phyloP scores from a whole-genome alignment of 2,888 invertebrate species.

The Petrolisthes cinctipes region DNA sequence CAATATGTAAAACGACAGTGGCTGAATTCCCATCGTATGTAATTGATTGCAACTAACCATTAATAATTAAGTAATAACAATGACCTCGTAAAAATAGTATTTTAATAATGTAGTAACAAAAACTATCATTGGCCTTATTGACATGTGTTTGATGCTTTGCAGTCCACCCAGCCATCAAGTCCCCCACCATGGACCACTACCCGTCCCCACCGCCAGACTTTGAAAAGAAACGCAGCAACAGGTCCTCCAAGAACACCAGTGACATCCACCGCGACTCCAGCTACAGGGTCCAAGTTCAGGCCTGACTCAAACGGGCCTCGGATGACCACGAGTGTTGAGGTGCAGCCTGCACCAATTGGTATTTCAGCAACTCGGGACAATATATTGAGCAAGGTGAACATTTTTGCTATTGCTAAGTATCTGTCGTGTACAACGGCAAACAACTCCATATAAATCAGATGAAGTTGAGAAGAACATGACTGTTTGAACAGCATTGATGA shows the following conservation, averaged over 20 bases:
- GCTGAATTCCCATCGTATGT: not conserved
- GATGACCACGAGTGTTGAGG: conserved; percentile 53
- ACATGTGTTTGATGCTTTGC: conserved; percentile 13
- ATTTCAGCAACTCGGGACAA: too few species aligned
- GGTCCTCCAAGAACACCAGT: conserved; percentile 34
- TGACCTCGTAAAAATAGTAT: not conserved
- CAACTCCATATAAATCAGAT: too few species aligned
- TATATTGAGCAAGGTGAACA: too few species aligned
- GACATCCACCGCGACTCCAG: conserved; percentile 50
- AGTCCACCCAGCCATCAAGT: conserved; percentile 52
- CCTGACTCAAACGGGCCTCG: conserved; percentile 49
- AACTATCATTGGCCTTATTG: too few species aligned
- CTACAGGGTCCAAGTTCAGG: conserved; percentile 52
- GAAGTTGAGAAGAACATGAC: too few species aligned
- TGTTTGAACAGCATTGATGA: too few species aligned
- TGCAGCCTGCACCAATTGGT: too few species aligned
- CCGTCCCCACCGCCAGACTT: conserved; percentile 49
- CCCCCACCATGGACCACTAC: conserved; percentile 52
- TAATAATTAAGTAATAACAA: not conserved
- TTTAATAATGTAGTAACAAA: too few species aligned
- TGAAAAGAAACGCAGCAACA: conserved; percentile 47
- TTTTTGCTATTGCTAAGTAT: too few species aligned
- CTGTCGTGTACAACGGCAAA: too few species aligned
- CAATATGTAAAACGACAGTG: not conserved
- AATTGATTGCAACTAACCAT: too few species aligned